A percentile compares a stretch with the other conserved stretches of the same genome.
Evolutionary conservation across 2,113 vertebrate species (phyloP).

Genomic region (Plectropomus leopardus): DNA sequence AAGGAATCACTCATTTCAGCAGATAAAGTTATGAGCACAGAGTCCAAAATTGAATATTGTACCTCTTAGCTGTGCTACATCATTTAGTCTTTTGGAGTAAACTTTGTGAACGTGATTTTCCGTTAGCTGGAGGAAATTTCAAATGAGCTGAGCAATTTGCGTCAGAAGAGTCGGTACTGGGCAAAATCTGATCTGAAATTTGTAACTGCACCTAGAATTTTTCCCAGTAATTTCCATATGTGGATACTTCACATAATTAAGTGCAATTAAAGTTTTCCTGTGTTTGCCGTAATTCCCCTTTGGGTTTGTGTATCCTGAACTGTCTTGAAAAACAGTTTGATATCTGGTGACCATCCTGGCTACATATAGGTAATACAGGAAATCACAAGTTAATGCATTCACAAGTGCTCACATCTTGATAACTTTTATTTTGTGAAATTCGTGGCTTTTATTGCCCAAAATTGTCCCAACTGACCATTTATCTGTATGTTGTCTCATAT

Average conservation of each 20-base stretch:
- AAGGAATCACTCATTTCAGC: too few species aligned
- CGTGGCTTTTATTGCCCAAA: slow-evolving; percentile 14
- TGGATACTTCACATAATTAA: too few species aligned
- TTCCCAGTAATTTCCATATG: neutral
- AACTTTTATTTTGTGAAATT: slow-evolving; percentile 18
- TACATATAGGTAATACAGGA: neutral
- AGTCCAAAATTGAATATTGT: neutral
- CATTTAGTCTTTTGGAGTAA: neutral
- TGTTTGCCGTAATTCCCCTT: too few species aligned
- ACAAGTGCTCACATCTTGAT: neutral
- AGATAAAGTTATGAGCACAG: too few species aligned
- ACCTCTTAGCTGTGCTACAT: neutral
- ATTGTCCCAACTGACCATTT: slow-evolving; percentile 12
- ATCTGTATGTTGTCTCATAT: slow-evolving; percentile 44
- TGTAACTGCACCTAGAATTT: neutral
- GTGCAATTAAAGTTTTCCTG: too few species aligned
- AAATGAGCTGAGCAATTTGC: too few species aligned
- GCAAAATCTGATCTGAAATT: neutral
- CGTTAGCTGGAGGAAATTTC: neutral
- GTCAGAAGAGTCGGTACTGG: neutral
- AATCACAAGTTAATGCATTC: neutral
- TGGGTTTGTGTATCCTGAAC: too few species aligned
- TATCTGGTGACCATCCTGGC: neutral
- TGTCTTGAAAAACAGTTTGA: neutral
- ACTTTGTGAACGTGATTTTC: neutral